These are phyloP conservation scores for Helobdella robusta DNA, from an alignment of 2,888 invertebrate species.

Conservation along the genomic window DNA sequence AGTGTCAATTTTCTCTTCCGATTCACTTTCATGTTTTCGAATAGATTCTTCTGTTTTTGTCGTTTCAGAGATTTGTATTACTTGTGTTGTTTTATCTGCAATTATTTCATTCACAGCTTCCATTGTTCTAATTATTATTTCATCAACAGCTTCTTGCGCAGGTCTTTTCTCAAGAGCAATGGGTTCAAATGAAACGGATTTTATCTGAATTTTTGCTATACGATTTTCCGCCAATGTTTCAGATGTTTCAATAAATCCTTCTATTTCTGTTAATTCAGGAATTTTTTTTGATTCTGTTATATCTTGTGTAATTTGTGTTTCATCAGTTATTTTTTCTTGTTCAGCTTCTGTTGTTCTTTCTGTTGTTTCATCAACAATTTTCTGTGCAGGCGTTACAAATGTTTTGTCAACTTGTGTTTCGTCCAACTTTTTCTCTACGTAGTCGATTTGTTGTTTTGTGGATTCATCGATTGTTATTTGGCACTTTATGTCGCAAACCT, in stretches of 20 bases:
- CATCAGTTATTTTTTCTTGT: neutral
- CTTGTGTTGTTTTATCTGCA: neutral
- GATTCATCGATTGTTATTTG: too few species aligned
- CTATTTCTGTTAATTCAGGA: neutral
- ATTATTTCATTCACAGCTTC: neutral
- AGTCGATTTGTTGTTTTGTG: neutral
- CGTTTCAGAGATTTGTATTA: too few species aligned
- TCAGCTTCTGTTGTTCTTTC: conserved; percentile 32
- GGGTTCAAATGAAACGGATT: neutral
- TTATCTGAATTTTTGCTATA: neutral
- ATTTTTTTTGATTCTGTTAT: neutral
- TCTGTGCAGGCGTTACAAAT: neutral
- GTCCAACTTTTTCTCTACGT: neutral
- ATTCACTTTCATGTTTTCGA: neutral
- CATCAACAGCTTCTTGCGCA: neutral
- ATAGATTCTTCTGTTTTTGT: neutral
- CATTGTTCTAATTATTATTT: neutral
- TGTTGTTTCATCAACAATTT: conserved; percentile 16
- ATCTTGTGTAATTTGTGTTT: neutral
- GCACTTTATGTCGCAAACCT: too few species aligned
- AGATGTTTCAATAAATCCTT: neutral
- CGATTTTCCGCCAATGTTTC: neutral
- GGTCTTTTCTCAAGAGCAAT: neutral
- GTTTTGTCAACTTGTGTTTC: neutral
- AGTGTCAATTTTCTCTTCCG: neutral